Conservation (phyloP, 2,113 vertebrate genomes). For the Spilogale gracilis region DNA sequence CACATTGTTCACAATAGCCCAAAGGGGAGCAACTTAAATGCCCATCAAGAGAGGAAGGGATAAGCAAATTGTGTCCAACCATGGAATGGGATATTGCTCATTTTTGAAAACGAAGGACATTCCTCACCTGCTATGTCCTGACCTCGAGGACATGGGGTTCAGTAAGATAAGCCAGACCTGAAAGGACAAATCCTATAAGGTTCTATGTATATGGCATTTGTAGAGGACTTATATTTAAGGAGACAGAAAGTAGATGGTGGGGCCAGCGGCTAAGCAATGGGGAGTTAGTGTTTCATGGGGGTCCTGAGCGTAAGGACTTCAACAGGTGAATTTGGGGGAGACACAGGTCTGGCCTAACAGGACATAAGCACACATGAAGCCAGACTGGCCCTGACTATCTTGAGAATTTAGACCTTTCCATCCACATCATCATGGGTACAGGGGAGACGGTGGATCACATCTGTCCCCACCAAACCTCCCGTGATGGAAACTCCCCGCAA, state of each 20-base stretch:
- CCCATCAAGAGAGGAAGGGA: fast-evolving
- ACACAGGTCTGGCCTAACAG: too few species aligned
- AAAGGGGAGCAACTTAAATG: neutral
- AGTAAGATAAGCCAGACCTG: too few species aligned
- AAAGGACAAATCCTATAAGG: neutral
- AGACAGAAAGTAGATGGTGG: neutral
- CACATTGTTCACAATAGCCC: neutral
- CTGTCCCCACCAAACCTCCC: neutral
- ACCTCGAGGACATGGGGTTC: neutral
- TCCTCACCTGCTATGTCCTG: too few species aligned
- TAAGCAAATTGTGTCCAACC: neutral
- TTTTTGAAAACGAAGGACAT: neutral
- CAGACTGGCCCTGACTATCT: neutral
- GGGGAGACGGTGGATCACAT: fast-evolving
- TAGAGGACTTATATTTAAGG: too few species aligned
- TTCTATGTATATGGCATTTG: too few species aligned
- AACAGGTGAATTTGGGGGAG: fast-evolving
- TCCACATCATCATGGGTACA: fast-evolving
- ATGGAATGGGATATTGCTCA: neutral
- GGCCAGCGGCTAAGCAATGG: neutral
- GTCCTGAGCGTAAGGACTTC: too few species aligned
- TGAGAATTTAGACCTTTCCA: neutral
- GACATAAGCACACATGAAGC: fast-evolving
- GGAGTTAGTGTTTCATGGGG: neutral
- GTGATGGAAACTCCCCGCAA: fast-evolving